Evolutionary conservation across 2,888 invertebrate species (phyloP).

Genomic region (Microctonus brassicae): DNA sequence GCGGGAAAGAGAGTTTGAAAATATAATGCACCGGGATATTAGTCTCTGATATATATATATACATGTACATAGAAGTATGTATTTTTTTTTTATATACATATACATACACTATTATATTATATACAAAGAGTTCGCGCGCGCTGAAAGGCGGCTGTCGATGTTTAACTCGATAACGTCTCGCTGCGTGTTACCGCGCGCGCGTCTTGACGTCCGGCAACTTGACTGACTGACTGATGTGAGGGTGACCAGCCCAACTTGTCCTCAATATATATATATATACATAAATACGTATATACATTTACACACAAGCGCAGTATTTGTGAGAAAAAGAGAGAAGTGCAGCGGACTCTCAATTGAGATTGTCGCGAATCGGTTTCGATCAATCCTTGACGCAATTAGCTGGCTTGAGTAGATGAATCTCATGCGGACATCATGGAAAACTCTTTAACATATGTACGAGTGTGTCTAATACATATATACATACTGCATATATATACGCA

Average conservation of each 20-base stretch:
- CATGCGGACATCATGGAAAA: neutral
- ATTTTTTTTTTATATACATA: neutral
- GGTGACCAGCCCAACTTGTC: conserved; percentile 45
- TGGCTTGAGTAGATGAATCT: neutral
- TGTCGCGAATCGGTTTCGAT: neutral
- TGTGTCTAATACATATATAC: no score
- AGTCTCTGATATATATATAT: conserved; percentile 1
- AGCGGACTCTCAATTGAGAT: neutral
- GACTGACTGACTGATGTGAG: conserved; percentile 57
- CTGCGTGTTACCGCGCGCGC: conserved; percentile 59
- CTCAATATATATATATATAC: conserved; percentile 10
- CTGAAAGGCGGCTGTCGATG: conserved; percentile 66
- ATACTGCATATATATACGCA: no score
- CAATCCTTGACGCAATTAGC: neutral
- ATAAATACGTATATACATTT: neutral
- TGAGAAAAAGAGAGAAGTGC: neutral
- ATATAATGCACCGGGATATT: conserved; percentile 3
- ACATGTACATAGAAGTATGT: neutral
- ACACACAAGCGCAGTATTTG: neutral
- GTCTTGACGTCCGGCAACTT: conserved; percentile 52
- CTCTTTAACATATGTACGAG: neutral
- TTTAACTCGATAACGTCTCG: conserved; percentile 66
- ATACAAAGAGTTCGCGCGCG: conserved; percentile 45
- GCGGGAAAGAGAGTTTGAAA: conserved; percentile 56
- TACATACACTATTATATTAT: no score